Conservation (phyloP, 2,113 vertebrate species). For the Danio rerio region DNA sequence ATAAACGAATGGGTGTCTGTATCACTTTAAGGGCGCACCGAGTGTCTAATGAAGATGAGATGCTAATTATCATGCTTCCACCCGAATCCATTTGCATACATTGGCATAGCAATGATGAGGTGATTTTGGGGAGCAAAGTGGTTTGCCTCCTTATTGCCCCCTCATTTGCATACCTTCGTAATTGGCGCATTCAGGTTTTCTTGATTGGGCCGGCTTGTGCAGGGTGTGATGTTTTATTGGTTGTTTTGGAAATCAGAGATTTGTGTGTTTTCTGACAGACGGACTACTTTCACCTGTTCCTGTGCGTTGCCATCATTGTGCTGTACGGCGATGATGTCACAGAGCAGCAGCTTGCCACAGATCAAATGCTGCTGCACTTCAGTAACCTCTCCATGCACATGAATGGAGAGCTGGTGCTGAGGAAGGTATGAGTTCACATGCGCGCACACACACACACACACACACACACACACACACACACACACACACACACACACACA, state of each 20-base stretch:
- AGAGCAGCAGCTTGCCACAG: conserved; percentile 90
- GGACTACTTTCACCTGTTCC: conserved; percentile 97
- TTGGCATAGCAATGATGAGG: conserved; percentile 52
- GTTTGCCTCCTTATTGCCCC: conserved; percentile 19
- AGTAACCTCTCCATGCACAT: conserved; percentile 98
- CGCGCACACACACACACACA: conserved; percentile 29
- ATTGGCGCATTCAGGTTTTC: not conserved
- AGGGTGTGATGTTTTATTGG: not conserved
- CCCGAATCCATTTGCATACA: conserved; percentile 52
- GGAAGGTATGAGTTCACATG: conserved; percentile 81
- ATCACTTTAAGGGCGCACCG: conserved; percentile 9
- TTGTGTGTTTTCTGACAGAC: conserved; percentile 76
- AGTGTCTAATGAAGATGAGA: conserved; percentile 50
- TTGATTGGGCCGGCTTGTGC: not conserved
- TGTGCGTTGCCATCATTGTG: conserved; percentile 95
- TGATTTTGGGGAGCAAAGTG: conserved; percentile 39
- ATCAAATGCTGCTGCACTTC: conserved; percentile 98
- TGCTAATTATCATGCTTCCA: conserved; percentile 52
- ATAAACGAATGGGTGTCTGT: conserved; percentile 38
- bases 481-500: conserved; percentile 24
- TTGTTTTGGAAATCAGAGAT: not conserved
- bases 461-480: conserved; percentile 28
- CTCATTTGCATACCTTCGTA: conserved; percentile 33
- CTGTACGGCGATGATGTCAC: conserved; percentile 95
- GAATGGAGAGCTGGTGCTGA: conserved; percentile 95